Evolutionary conservation across 2,888 invertebrate species (phyloP).

Genomic region (Panzeria rudis): DNA sequence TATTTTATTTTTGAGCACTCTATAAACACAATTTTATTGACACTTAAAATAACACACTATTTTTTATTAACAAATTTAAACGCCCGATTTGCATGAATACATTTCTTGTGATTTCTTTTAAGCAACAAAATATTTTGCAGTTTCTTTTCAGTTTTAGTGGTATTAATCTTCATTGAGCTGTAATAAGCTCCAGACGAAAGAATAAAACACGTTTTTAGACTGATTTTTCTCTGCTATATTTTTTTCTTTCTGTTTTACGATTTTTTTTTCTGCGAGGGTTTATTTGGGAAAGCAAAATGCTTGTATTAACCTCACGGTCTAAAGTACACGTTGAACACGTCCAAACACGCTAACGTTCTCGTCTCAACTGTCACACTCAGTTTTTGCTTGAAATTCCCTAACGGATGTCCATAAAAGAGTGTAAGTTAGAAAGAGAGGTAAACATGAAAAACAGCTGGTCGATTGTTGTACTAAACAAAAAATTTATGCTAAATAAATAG

Average conservation of each 20-base stretch:
- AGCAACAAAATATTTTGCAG: slow-evolving; percentile 28
- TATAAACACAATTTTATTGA: slow-evolving; percentile 28
- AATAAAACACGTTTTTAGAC: slow-evolving; percentile 62
- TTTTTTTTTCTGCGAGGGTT: slow-evolving; percentile 59
- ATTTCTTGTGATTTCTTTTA: not conserved
- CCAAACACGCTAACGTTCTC: slow-evolving; percentile 72
- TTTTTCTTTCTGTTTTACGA: slow-evolving; percentile 31
- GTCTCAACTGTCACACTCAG: slow-evolving; percentile 70
- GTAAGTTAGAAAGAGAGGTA: slow-evolving; percentile 59
- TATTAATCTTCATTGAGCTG: slow-evolving; percentile 47
- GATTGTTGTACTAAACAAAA: slow-evolving; percentile 47
- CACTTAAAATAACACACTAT: slow-evolving; percentile 29
- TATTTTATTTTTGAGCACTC: slow-evolving; percentile 23
- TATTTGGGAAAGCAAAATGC: slow-evolving; percentile 17
- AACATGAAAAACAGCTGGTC: slow-evolving; percentile 59
- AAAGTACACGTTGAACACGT: slow-evolving; percentile 66
- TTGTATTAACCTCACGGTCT: slow-evolving; percentile 15
- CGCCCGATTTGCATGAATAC: slow-evolving; percentile 25
- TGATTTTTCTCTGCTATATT: slow-evolving; percentile 35
- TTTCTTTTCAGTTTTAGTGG: slow-evolving; percentile 41
- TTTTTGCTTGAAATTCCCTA: slow-evolving; percentile 59
- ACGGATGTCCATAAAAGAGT: slow-evolving; percentile 40
- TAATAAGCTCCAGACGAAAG: slow-evolving; percentile 37
- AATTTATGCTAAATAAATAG: slow-evolving; percentile 38
- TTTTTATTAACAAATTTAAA: slow-evolving; percentile 36